phyloP scores from a whole-genome alignment of 2,888 invertebrate genomes.

The Microchrysa polita region DNA sequence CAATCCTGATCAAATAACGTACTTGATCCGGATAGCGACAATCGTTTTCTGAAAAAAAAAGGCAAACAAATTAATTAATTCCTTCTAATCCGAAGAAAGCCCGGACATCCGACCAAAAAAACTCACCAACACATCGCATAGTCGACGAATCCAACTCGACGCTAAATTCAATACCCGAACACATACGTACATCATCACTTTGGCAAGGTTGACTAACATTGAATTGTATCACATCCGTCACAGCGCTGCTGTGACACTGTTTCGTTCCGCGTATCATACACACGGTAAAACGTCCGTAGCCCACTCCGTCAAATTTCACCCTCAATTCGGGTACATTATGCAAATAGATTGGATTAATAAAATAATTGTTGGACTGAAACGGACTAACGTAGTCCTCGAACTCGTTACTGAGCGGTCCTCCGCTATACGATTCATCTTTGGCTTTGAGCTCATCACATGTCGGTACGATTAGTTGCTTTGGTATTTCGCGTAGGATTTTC shows the following conservation, averaged over 20 bases:
- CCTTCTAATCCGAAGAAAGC: no score
- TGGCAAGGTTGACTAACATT: slow-evolving; percentile 67
- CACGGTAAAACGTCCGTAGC: slow-evolving; percentile 68
- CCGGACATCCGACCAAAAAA: not conserved
- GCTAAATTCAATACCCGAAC: slow-evolving; percentile 67
- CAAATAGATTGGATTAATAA: slow-evolving; percentile 67
- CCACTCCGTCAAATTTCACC: slow-evolving; percentile 67
- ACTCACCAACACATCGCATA: slow-evolving; percentile 70
- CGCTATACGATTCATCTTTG: not conserved
- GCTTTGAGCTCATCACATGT: slow-evolving; percentile 54
- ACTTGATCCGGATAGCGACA: slow-evolving; percentile 75
- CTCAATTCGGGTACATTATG: slow-evolving; percentile 55
- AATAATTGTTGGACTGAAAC: slow-evolving; percentile 66
- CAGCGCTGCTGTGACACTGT: slow-evolving; percentile 66
- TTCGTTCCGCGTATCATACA: slow-evolving; percentile 67
- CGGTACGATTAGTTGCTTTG: slow-evolving; percentile 58
- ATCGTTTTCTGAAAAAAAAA: slow-evolving; percentile 68
- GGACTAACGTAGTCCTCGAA: slow-evolving; percentile 72
- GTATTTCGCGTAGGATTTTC: slow-evolving; percentile 51
- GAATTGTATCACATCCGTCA: slow-evolving; percentile 65
- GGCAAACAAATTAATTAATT: not conserved
- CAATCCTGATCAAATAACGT: slow-evolving; percentile 67
- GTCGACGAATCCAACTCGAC: slow-evolving; percentile 66
- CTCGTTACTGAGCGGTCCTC: slow-evolving; percentile 57
- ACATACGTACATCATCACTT: slow-evolving; percentile 64